Percentiles rank a stretch among this genome's conserved stretches.
These are phyloP conservation scores for Drosophila aff. DNA, from an alignment of 1,140 invertebrate genomes.

Conservation along the genomic window DNA sequence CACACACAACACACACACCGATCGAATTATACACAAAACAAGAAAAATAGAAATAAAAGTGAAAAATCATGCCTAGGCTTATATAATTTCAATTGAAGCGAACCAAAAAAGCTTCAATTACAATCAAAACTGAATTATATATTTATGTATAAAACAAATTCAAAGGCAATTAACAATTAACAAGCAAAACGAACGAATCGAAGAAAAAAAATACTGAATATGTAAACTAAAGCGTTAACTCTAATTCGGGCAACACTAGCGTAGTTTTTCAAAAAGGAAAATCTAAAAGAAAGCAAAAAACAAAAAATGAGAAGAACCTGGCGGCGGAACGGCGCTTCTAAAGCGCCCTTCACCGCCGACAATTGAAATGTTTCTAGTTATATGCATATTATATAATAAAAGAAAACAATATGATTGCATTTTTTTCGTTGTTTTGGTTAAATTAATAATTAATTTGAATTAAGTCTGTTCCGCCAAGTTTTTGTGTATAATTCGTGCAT, in stretches of 20 bases:
- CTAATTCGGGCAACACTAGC: constrained; percentile 46
- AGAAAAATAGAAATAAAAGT: constrained; percentile 19
- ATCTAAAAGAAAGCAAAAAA: constrained; percentile 29
- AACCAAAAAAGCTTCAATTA: constrained; percentile 59
- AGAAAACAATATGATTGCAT: constrained; percentile 69
- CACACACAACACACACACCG: constrained; percentile 47
- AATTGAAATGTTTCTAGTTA: constrained; percentile 68
- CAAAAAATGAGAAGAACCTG: constrained; percentile 15
- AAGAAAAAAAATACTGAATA: constrained; percentile 50
- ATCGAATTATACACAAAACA: constrained; percentile 79
- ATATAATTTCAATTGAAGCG: constrained; percentile 74
- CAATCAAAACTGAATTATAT: constrained; percentile 76
- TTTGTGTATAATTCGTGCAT: constrained; percentile 80
- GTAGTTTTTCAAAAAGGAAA: constrained; percentile 54
- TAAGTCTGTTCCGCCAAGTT: constrained; percentile 50
- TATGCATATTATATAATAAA: constrained; percentile 54
- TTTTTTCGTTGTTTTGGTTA: constrained; percentile 40
- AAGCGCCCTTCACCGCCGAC: constrained; percentile 50
- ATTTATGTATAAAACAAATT: constrained; percentile 69
- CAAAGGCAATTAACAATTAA: constrained; percentile 54
- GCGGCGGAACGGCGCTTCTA: constrained; percentile 57
- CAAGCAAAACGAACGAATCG: constrained; percentile 50
- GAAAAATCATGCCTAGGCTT: constrained; percentile 67
- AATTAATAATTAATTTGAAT: constrained; percentile 52
- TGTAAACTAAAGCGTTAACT: constrained; percentile 68